Conservation (phyloP, 2,113 vertebrate genomes). For the Rhizomys pruinosus region DNA sequence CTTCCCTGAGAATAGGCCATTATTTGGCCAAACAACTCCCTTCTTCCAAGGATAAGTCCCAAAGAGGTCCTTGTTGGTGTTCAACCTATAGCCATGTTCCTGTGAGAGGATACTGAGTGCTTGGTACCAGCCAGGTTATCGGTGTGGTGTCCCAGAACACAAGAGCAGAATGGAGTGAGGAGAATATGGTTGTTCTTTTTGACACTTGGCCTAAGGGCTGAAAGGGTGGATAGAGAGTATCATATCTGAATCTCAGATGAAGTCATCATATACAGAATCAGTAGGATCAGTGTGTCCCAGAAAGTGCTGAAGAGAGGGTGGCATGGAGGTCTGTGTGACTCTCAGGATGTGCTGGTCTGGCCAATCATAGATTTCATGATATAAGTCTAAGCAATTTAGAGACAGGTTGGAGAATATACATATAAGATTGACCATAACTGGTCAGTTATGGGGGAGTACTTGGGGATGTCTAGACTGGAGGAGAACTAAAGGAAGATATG, state of each 20-base stretch:
- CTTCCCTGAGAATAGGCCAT: neutral
- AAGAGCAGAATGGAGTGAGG: fast-evolving
- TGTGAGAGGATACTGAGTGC: fast-evolving
- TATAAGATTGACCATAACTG: neutral
- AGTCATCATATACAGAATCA: fast-evolving
- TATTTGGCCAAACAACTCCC: neutral
- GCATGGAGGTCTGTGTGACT: neutral
- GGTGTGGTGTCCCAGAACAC: neutral
- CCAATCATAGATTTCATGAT: neutral
- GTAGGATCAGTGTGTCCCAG: neutral
- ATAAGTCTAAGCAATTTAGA: neutral
- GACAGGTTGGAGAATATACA: neutral
- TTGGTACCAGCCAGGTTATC: neutral
- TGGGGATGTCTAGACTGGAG: neutral
- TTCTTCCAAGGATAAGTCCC: neutral
- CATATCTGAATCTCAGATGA: fast-evolving
- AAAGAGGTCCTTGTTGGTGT: too few relatives aligned
- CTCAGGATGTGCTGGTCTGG: neutral
- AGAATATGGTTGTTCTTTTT: fast-evolving
- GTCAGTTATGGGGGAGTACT: neutral
- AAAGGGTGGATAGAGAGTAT: fast-evolving
- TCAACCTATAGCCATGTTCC: neutral
- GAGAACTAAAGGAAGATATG: neutral
- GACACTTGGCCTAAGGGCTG: neutral
- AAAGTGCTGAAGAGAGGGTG: fast-evolving